Conservation (phyloP, 2,888 invertebrate genomes). For the Eremobia ochroleuca region DNA sequence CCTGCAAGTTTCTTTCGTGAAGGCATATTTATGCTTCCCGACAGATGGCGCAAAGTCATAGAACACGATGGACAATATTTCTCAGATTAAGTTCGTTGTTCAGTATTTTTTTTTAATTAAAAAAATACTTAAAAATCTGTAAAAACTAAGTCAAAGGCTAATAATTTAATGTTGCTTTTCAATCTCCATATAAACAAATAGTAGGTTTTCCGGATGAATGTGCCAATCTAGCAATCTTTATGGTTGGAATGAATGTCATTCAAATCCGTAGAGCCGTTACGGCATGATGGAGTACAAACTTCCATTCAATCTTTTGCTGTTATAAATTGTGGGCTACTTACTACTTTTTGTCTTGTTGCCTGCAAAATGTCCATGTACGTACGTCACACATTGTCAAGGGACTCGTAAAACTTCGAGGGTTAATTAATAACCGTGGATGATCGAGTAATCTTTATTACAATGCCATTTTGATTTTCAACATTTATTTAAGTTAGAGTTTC, state of each 20-base stretch:
- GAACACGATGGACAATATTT: too few relatives aligned
- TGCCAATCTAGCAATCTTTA: slow-evolving; percentile 11
- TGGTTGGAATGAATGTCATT: slow-evolving; percentile 2
- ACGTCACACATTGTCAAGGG: slow-evolving; percentile 31
- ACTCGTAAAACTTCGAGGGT: slow-evolving; percentile 41
- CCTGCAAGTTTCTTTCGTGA: too few relatives aligned
- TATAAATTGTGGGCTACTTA: slow-evolving; percentile 9
- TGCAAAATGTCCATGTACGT: slow-evolving; percentile 24
- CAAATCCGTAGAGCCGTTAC: slow-evolving; percentile 11
- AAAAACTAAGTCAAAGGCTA: too few relatives aligned
- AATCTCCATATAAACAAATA: slow-evolving; percentile 9
- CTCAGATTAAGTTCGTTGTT: too few relatives aligned
- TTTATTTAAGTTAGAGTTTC: slow-evolving; percentile 8
- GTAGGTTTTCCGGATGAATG: slow-evolving; percentile 14
- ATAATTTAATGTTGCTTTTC: slow-evolving; percentile 14
- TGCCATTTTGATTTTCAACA: slow-evolving; percentile 35
- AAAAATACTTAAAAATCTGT: too few relatives aligned
- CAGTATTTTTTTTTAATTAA: too few relatives aligned
- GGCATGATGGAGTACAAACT: background rate
- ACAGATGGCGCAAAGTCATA: too few relatives aligned
- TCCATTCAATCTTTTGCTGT: slow-evolving; percentile 3
- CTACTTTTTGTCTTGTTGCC: slow-evolving; percentile 1
- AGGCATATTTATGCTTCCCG: too few relatives aligned
- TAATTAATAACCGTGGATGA: slow-evolving; percentile 44
- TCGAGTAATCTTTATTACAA: slow-evolving; percentile 49